Conservation (phyloP, 1,140 invertebrate genomes). For the Heliconius himera region DNA sequence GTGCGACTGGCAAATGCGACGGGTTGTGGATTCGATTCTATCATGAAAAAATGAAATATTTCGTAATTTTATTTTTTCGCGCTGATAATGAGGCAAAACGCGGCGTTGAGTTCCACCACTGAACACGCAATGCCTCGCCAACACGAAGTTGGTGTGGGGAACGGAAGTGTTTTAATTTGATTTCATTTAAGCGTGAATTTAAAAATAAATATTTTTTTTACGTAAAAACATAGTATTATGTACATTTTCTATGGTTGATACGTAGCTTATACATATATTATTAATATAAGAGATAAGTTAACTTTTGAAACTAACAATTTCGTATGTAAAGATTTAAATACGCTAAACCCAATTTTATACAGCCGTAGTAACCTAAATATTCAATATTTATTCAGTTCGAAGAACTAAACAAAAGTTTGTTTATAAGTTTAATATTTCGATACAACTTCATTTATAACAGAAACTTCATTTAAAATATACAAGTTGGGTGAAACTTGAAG, state of each 20-base stretch:
- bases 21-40: no score
- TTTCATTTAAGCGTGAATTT: no score
- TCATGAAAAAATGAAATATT: no score
- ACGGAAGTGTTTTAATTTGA: no score
- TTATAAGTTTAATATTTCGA: background rate
- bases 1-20: no score
- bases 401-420: conserved; percentile 6
- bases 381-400: background rate
- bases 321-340: background rate
- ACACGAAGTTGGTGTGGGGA: no score
- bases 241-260: background rate
- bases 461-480: conserved; percentile 10
- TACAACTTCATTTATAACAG: conserved; percentile 3
- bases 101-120: no score
- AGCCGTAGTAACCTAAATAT: conserved; percentile 3
- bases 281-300: background rate
- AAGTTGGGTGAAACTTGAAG: conserved; percentile 6
- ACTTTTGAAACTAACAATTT: background rate
- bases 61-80: no score
- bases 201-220: no score
- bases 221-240: no score
- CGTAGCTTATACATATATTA: background rate
- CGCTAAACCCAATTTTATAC: background rate
- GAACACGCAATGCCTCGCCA: no score
- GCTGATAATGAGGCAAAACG: no score